These are phyloP conservation scores for Ditylenchus dipsaci DNA, from an alignment of 1,140 invertebrate genomes.

Conservation along the genomic window DNA sequence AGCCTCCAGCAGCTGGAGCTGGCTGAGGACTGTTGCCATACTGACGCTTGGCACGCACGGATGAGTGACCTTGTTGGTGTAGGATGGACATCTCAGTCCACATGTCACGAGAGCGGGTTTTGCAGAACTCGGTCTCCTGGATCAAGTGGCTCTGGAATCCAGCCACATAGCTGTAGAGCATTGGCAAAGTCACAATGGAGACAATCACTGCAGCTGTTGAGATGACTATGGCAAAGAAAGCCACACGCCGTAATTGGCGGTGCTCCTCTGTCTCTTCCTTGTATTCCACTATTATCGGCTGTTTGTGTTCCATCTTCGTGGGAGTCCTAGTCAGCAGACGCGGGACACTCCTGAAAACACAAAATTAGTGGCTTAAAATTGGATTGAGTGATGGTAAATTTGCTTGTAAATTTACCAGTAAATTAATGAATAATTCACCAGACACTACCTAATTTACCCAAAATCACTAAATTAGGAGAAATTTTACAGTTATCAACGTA, in stretches of 20 bases:
- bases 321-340: constrained; percentile 3
- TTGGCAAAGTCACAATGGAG: constrained; percentile 54
- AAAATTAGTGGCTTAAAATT: too few species aligned
- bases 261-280: constrained; percentile 41
- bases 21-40: constrained; percentile 23
- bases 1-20: constrained; percentile 28
- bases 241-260: constrained; percentile 52
- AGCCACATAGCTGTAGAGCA: constrained; percentile 58
- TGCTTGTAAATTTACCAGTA: too few species aligned
- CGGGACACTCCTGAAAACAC: constrained; percentile 9
- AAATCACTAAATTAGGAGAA: too few species aligned
- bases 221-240: constrained; percentile 48
- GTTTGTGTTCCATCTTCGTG: constrained; percentile 24
- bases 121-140: constrained; percentile 56
- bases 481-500: too few species aligned
- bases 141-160: constrained; percentile 55
- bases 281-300: constrained; percentile 32
- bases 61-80: constrained; percentile 8
- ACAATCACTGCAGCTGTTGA: constrained; percentile 49
- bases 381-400: too few species aligned
- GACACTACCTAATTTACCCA: too few species aligned
- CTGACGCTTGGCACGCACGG: constrained; percentile 43
- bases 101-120: constrained; percentile 56
- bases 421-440: too few species aligned
- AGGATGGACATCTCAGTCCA: constrained; percentile 57